Conservation (phyloP, 2,113 vertebrate genomes). For the Recurvirostra avosetta region DNA sequence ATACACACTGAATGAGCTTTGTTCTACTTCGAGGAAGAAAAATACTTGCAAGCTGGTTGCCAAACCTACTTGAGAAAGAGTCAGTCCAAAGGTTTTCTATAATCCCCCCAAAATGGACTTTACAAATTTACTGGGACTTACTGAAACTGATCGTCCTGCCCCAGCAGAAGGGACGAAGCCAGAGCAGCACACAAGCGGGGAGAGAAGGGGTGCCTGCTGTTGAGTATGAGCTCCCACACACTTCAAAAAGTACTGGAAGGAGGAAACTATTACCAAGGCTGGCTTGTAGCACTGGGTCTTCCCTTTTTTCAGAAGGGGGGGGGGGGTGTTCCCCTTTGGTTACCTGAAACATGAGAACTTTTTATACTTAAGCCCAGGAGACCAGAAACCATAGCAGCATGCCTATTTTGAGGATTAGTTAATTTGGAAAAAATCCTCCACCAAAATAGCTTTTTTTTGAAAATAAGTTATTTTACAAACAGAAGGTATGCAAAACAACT, state of each 20-base stretch:
- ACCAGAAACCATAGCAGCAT: background rate
- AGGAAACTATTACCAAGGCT: background rate
- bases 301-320: background rate
- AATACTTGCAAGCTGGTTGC: background rate
- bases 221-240: background rate
- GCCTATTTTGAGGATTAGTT: background rate
- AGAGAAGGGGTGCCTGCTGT: background rate
- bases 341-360: background rate
- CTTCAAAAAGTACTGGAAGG: background rate
- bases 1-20: background rate
- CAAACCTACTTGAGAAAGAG: background rate
- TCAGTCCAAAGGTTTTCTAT: background rate
- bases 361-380: background rate
- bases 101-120: background rate
- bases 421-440: background rate
- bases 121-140: background rate
- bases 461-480: background rate
- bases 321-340: background rate
- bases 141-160: fast-evolving
- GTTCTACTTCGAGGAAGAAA: background rate
- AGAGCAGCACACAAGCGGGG: background rate
- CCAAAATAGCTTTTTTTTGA: background rate
- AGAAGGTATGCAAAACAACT: background rate
- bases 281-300: background rate
- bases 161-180: background rate